Evolutionary conservation across 2,888 invertebrate genomes (phyloP).

Genomic region (Phanerotoma sp.): DNA sequence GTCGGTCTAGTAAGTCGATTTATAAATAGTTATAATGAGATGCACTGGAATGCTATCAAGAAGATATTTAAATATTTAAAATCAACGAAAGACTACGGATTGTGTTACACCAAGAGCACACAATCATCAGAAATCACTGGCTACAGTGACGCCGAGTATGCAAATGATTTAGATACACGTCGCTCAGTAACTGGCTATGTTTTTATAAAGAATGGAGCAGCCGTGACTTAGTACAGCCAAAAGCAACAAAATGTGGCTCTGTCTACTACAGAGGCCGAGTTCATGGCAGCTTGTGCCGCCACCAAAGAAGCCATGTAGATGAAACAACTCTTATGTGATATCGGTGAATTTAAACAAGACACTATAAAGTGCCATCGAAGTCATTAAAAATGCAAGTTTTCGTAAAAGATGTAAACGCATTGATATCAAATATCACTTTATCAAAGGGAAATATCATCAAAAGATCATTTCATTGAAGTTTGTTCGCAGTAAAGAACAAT

Average conservation of each 20-base stretch:
- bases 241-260: conserved; percentile 10
- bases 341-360: background rate
- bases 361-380: background rate
- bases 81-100: background rate
- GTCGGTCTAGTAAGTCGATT: background rate
- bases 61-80: conserved; percentile 5
- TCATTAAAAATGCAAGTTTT: background rate
- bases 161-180: background rate
- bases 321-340: background rate
- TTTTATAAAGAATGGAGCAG: conserved; percentile 1
- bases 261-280: conserved; percentile 13
- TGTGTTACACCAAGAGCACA: background rate
- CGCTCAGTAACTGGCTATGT: conserved; percentile 11
- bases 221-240: conserved; percentile 9
- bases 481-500: too few relatives aligned
- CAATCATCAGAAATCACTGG: background rate
- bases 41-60: conserved; percentile 15
- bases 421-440: too few relatives aligned
- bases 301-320: background rate
- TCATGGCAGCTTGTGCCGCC: background rate
- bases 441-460: too few relatives aligned
- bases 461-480: too few relatives aligned
- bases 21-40: background rate
- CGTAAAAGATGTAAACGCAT: too few relatives aligned
- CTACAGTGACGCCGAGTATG: conserved; percentile 8